Conservation (phyloP, 1,140 invertebrate genomes). For the Hestina assimilis region DNA sequence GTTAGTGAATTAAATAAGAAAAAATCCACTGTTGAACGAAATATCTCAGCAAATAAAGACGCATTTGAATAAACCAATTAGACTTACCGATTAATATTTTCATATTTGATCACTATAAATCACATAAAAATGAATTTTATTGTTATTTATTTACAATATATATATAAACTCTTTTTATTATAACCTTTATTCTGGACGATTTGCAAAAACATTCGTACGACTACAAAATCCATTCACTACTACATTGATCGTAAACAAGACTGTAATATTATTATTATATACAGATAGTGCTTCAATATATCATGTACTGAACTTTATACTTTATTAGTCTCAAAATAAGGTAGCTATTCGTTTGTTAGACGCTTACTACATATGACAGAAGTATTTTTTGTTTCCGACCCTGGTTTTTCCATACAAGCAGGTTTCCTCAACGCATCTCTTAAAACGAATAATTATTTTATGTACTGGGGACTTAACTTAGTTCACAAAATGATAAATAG, state of each 20-base stretch:
- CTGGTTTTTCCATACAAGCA: slow-evolving; percentile 38
- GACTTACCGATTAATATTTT: neutral
- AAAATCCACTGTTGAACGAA: no score
- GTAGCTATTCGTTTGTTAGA: neutral
- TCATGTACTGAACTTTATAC: neutral
- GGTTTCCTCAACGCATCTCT: slow-evolving; percentile 27
- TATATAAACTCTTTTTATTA: neutral
- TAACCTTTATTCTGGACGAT: neutral
- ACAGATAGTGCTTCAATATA: neutral
- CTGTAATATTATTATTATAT: neutral
- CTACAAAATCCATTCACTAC: slow-evolving; percentile 4
- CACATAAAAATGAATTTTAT: neutral
- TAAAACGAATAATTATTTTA: neutral
- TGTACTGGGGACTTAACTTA: neutral
- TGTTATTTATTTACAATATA: neutral
- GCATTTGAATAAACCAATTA: no score
- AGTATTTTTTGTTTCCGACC: slow-evolving; percentile 8
- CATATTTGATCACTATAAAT: neutral
- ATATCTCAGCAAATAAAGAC: no score
- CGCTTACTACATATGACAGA: neutral
- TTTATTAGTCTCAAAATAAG: neutral
- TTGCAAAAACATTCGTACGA: slow-evolving; percentile 9
- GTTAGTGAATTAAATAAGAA: no score
- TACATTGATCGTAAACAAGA: slow-evolving; percentile 16
- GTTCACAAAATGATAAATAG: neutral